phyloP scores from a whole-genome alignment of 2,888 invertebrate species.

The Pseudolycoriella hygida region DNA sequence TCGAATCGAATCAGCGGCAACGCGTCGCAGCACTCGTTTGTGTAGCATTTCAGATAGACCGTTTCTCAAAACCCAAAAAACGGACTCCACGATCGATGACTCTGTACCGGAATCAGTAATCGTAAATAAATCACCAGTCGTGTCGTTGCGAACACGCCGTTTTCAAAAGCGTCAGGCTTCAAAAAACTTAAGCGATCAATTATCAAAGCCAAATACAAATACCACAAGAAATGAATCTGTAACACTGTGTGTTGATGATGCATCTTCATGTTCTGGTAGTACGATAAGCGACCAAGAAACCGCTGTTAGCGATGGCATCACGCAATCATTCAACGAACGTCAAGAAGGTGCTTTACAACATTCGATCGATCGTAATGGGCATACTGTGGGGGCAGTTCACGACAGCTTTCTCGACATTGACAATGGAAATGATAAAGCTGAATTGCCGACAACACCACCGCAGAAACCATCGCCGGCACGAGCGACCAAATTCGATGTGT shows the following conservation, averaged over 20 bases:
- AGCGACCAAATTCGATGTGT: neutral
- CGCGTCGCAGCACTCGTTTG: conserved; percentile 2
- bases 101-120: neutral
- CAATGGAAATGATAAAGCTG: neutral
- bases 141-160: conserved; percentile 23
- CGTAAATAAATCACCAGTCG: conserved; percentile 16
- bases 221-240: conserved; percentile 17
- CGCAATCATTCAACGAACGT: conserved; percentile 27
- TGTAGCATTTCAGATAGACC: conserved; percentile 1
- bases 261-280: conserved; percentile 32
- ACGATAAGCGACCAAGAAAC: conserved; percentile 23
- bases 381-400: no score
- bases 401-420: neutral
- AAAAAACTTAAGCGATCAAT: conserved; percentile 6
- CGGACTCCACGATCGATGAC: neutral
- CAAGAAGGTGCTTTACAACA: conserved; percentile 22
- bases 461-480: neutral
- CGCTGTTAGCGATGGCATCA: conserved; percentile 25
- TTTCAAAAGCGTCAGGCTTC: conserved; percentile 24
- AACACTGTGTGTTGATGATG: conserved; percentile 20
- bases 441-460: neutral
- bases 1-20: neutral
- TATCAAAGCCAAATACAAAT: conserved; percentile 1
- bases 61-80: neutral
- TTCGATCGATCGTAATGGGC: no score